phyloP scores from a whole-genome alignment of 2,113 vertebrate species.

The Andinoacara biseriatus region DNA sequence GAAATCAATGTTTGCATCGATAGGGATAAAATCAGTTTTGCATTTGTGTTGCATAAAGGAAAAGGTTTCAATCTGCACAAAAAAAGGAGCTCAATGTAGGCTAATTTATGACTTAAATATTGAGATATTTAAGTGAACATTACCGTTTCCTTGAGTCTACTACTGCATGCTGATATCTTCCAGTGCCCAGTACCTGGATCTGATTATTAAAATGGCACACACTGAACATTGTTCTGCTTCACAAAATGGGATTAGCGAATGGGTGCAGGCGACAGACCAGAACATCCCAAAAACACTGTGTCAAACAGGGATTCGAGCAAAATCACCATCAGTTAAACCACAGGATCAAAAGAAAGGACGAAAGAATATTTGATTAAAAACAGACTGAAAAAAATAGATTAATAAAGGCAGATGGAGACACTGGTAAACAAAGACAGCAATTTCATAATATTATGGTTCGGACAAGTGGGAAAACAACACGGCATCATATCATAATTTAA shows the following conservation, averaged over 20 bases:
- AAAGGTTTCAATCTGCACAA: not conserved
- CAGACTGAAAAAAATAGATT: not conserved
- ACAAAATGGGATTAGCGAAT: not conserved
- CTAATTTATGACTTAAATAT: not conserved
- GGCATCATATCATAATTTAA: conserved; percentile 12
- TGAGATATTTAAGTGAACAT: not conserved
- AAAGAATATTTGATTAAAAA: not conserved
- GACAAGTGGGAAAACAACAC: conserved; percentile 8
- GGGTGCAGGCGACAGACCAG: not conserved
- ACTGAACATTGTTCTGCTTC: conserved; percentile 13
- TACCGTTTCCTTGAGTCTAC: not conserved
- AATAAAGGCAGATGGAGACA: not conserved
- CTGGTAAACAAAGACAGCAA: not conserved
- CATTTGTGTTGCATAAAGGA: not conserved
- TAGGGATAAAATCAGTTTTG: not conserved
- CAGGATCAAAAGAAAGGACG: not conserved
- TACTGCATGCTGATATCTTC: not conserved
- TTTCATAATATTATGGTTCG: conserved; percentile 29
- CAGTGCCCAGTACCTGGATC: not conserved
- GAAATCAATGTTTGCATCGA: not conserved
- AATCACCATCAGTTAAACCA: not conserved
- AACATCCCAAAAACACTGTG: conserved; percentile 1
- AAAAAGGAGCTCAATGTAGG: fast-evolving
- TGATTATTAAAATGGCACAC: not conserved
- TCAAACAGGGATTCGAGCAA: not conserved